phyloP scores from a whole-genome alignment of 2,888 invertebrate genomes.

The Globia sparganii region DNA sequence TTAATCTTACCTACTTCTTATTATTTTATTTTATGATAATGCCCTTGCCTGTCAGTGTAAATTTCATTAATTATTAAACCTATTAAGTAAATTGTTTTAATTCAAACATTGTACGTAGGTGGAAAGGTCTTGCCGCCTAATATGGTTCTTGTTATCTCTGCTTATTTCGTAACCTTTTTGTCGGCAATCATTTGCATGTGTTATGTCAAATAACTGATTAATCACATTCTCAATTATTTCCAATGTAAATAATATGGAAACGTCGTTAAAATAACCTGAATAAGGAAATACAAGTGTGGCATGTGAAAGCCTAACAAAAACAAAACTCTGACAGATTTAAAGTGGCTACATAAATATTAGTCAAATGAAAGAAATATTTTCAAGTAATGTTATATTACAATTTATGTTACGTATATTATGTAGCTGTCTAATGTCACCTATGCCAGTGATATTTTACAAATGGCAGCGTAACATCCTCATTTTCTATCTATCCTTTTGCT shows the following conservation, averaged over 20 bases:
- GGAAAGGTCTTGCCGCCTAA: conserved; percentile 74
- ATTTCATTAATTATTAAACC: conserved; percentile 67
- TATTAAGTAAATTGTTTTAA: conserved; percentile 60
- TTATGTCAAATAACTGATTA: conserved; percentile 69
- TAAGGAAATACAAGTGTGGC: conserved; percentile 29
- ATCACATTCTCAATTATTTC: conserved; percentile 48
- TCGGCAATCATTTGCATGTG: conserved; percentile 73
- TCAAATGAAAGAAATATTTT: conserved; percentile 51
- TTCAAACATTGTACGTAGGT: conserved; percentile 70
- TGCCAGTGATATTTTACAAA: conserved; percentile 76
- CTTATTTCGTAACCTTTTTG: conserved; percentile 76
- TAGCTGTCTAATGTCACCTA: conserved; percentile 60
- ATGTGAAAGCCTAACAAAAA: conserved; percentile 33
- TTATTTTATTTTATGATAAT: conserved; percentile 4
- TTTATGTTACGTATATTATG: conserved; percentile 55
- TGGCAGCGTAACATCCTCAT: conserved; percentile 78
- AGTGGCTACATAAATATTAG: conserved; percentile 41
- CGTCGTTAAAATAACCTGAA: conserved; percentile 18
- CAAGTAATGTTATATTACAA: conserved; percentile 46
- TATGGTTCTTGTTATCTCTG: conserved; percentile 74
- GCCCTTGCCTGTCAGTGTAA: conserved; percentile 52
- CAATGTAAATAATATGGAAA: conserved; percentile 25
- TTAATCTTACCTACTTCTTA: neutral
- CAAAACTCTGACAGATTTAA: conserved; percentile 54
- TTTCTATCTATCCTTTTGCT: conserved; percentile 70